Evolutionary conservation across 2,113 vertebrate genomes (phyloP), one percentile per base, ranked within the genome.

Genomic region (Eurystomus gularis): DNA sequence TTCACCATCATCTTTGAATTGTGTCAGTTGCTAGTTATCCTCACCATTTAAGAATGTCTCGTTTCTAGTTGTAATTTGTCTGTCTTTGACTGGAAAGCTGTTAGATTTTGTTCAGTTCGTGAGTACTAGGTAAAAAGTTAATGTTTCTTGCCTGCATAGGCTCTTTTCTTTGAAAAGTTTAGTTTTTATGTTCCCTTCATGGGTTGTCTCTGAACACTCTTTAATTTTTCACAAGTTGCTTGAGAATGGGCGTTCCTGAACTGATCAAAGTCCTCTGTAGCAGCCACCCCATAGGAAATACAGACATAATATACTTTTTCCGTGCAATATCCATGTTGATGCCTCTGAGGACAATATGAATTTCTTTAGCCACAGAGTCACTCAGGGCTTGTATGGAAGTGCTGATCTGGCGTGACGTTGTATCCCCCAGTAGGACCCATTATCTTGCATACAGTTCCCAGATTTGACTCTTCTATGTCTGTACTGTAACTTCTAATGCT

Each of bases 251-350:
- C 82, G 46, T 82, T 86, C 44, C 68, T 49, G 46, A 80, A 68
- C 11, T 25, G 16, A 46, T 75, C 8, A 8, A 3, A 39, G 33
- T 66, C 48, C 81, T 73, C 52, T 66, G 25, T 58, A 73, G 46
- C 51, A 77, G 61, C 33, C 7, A 35, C 33, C 13, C 17, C 13
- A 58, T 4, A 60, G 39, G 64, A 88, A 90, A 78, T 46, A 51
- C 8, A 75, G 55, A 51, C 18, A 6, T 31, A 71, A 68, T 16
- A 29, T 10, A 66, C 19, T 21, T 70, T 86, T 90, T 90, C 11
- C 1, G 1, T 0, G 1, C n/a, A 44, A 3, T n/a, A 33, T 25
- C 68, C 9, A 1, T 65, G 40, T 14, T 64, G 65, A 68, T 46
- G 17, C 39, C 51, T 73, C 49, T 3, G 2, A 81, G 39, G 61